These are phyloP conservation scores for Neuroterus valhalla DNA, from an alignment of 1,140 invertebrate genomes.

Conservation along the genomic window DNA sequence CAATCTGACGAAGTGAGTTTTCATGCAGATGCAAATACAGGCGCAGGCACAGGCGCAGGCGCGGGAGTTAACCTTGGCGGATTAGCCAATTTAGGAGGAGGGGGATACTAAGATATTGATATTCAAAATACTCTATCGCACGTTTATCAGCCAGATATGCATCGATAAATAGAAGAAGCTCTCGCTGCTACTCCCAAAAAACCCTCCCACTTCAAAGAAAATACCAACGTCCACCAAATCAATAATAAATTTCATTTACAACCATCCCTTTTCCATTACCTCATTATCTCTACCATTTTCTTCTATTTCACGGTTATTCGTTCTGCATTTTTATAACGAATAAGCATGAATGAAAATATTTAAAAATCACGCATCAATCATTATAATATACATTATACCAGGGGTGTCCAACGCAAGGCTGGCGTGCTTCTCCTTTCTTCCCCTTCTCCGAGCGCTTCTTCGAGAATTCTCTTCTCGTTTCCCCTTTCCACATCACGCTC, in stretches of 20 bases:
- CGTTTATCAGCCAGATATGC: neutral
- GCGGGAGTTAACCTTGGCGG: constrained; percentile 59
- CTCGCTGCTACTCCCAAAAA: neutral
- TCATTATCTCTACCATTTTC: neutral
- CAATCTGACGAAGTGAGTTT: constrained; percentile 59
- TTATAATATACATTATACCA: too few species aligned
- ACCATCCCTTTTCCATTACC: neutral
- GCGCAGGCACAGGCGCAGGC: constrained; percentile 60
- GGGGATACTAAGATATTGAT: neutral
- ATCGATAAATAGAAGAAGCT: constrained; percentile 25
- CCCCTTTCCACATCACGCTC: too few species aligned
- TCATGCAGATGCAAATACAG: constrained; percentile 56
- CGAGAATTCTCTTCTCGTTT: too few species aligned
- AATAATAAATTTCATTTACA: neutral
- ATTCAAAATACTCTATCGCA: neutral
- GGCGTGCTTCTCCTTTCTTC: too few species aligned
- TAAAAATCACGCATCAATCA: too few species aligned
- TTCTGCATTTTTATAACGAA: too few species aligned
- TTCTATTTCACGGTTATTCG: too few species aligned
- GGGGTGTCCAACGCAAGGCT: too few species aligned
- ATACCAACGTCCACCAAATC: neutral
- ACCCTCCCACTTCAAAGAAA: neutral
- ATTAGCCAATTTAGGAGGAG: constrained; percentile 35
- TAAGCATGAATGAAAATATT: too few species aligned
- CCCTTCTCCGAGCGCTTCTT: too few species aligned